Evolutionary conservation across 2,797 vertebrate genomes (phyloP).

Genomic region (Anolis apletophallus): DNA sequence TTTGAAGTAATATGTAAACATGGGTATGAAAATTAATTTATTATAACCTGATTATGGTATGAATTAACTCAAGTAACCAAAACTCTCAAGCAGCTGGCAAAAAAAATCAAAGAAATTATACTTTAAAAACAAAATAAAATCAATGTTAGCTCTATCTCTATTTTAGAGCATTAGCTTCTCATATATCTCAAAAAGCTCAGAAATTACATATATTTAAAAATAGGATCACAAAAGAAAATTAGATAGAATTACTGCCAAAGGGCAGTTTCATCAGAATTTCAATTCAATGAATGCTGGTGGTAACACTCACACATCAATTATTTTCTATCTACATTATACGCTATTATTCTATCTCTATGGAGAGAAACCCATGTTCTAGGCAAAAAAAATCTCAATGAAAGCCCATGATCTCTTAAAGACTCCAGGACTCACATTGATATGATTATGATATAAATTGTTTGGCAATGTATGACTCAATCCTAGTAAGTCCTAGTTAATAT

Average conservation of each 20-base stretch:
- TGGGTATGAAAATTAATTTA: too few species aligned
- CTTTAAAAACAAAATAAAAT: too few species aligned
- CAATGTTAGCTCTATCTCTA: not conserved
- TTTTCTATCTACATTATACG: not conserved
- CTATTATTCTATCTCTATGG: not conserved
- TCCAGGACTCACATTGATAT: not conserved
- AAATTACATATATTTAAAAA: not conserved
- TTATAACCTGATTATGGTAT: too few species aligned
- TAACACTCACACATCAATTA: not conserved
- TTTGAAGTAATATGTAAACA: too few species aligned
- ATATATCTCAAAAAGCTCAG: not conserved
- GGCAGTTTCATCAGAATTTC: not conserved
- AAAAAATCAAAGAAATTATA: too few species aligned
- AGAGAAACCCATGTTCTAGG: not conserved
- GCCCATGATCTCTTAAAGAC: not conserved
- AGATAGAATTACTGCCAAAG: not conserved
- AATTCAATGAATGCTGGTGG: not conserved
- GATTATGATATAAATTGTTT: too few species aligned
- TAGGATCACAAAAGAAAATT: not conserved
- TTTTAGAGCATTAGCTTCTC: not conserved
- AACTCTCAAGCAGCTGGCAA: too few species aligned
- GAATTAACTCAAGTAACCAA: too few species aligned
- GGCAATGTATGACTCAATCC: not conserved
- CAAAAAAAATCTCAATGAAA: conserved; percentile 1
- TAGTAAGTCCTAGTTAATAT: not conserved